Evolutionary conservation across 1,140 invertebrate genomes (phyloP).

Genomic region (Drosophila lini): DNA sequence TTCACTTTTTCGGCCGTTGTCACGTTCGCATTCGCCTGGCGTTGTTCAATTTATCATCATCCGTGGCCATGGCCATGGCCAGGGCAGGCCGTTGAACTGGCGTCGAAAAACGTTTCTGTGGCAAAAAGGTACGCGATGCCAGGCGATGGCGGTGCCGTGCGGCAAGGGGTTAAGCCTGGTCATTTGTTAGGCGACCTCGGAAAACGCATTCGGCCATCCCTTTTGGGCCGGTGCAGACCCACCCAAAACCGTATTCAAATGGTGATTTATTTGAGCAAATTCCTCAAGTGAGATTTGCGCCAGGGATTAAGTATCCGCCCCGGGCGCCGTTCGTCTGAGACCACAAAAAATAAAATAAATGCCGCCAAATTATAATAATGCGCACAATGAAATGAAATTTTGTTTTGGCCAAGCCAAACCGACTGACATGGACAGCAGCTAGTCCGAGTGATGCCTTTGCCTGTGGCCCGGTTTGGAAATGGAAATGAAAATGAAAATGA

Average conservation of each 20-base stretch:
- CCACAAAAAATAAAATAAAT: conserved; percentile 17
- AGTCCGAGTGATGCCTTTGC: conserved; percentile 18
- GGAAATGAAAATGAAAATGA: conserved; percentile 25
- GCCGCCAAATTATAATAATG: conserved; percentile 46
- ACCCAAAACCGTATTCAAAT: conserved; percentile 60
- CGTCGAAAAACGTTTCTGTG: conserved; percentile 10
- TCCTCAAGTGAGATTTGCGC: conserved; percentile 62
- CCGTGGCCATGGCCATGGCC: conserved; percentile 45
- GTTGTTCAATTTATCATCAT: conserved; percentile 79
- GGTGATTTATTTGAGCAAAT: conserved; percentile 64
- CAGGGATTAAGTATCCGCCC: conserved; percentile 36
- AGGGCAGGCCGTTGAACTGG: conserved; percentile 54
- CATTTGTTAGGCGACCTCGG: conserved; percentile 54
- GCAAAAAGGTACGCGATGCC: conserved; percentile 32
- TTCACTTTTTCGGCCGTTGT: conserved; percentile 77
- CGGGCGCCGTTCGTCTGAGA: conserved; percentile 36
- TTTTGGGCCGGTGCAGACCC: conserved; percentile 17
- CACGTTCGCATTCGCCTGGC: conserved; percentile 72
- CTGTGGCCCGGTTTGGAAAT: conserved; percentile 23
- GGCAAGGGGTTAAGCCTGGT: conserved; percentile 52
- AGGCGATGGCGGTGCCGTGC: conserved; percentile 2
- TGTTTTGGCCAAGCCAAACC: conserved; percentile 40
- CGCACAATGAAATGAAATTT: conserved; percentile 54
- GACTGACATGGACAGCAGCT: conserved; percentile 25
- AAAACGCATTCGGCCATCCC: conserved; percentile 16